Conservation (phyloP, 1,140 invertebrate species). For the Tachypleus tridentatus region DNA sequence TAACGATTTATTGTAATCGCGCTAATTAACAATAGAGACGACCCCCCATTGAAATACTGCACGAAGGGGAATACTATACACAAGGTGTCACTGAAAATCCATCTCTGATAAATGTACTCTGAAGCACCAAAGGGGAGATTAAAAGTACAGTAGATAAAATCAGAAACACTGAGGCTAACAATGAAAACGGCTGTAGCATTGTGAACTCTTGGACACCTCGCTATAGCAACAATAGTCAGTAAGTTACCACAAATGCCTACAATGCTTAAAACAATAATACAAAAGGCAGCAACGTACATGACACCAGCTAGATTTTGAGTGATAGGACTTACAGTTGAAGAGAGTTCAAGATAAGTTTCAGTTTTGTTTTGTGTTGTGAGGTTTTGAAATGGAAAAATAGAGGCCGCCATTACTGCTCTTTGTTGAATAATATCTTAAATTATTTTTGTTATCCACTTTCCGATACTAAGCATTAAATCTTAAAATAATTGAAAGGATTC, state of each 20-base stretch:
- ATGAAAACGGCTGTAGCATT: conserved; percentile 75
- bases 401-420: no score
- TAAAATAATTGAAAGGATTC: no score
- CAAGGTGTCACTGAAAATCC: conserved; percentile 60
- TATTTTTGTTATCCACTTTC: no score
- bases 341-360: no score
- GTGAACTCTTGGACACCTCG: conserved; percentile 30
- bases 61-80: conserved; percentile 76
- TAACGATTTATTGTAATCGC: conserved; percentile 80
- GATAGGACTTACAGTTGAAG: no score
- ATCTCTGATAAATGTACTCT: conserved; percentile 63
- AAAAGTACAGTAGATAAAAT: conserved; percentile 69
- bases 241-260: conserved; percentile 22
- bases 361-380: no score
- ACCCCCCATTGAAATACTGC: conserved; percentile 78
- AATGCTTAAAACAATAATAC: conserved; percentile 20
- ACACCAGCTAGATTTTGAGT: no score
- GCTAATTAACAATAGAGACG: conserved; percentile 75
- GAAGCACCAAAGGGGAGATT: conserved; percentile 71
- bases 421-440: no score
- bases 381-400: no score
- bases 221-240: conserved; percentile 21
- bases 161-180: conserved; percentile 67
- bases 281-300: conserved; percentile 17
- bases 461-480: no score